Conservation (phyloP, 2,888 invertebrate species). For the Nephrotoma guestfalica region DNA sequence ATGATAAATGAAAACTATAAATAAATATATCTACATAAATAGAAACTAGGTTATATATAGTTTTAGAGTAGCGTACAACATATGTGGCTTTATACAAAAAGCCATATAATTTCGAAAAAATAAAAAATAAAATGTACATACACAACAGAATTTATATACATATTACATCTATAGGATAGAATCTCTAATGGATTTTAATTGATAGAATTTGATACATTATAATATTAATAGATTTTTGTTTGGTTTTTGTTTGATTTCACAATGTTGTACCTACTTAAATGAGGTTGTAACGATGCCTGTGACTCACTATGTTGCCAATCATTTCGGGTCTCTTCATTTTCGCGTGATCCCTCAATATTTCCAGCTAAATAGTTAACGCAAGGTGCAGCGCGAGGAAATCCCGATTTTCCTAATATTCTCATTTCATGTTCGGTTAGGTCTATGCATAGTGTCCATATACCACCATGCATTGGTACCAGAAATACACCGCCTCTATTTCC, state of each 20-base stretch:
- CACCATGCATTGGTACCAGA: slow-evolving; percentile 78
- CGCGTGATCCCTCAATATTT: slow-evolving; percentile 36
- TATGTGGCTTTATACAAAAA: background rate
- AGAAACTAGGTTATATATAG: background rate
- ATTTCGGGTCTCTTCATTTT: slow-evolving; percentile 53
- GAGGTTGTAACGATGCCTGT: slow-evolving; percentile 32
- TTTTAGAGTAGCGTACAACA: background rate
- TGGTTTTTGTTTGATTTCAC: background rate
- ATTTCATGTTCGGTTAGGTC: slow-evolving; percentile 68
- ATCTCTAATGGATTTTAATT: background rate
- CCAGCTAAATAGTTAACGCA: slow-evolving; percentile 61
- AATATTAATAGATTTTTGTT: background rate
- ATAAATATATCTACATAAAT: background rate
- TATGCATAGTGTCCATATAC: slow-evolving; percentile 78
- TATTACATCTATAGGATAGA: background rate
- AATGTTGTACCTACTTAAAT: slow-evolving; percentile 27
- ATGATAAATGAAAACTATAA: background rate
- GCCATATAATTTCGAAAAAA: background rate
- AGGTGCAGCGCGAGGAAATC: slow-evolving; percentile 50
- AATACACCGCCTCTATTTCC: slow-evolving; percentile 41
- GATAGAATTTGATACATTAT: background rate
- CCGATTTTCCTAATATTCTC: slow-evolving; percentile 44
- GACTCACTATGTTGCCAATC: slow-evolving; percentile 69
- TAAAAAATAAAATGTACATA: background rate
- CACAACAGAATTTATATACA: background rate